Percentiles rank a stretch among this genome's conserved stretches.
phyloP scores from a whole-genome alignment of 1,140 invertebrate genomes.

The Megathymus violae region DNA sequence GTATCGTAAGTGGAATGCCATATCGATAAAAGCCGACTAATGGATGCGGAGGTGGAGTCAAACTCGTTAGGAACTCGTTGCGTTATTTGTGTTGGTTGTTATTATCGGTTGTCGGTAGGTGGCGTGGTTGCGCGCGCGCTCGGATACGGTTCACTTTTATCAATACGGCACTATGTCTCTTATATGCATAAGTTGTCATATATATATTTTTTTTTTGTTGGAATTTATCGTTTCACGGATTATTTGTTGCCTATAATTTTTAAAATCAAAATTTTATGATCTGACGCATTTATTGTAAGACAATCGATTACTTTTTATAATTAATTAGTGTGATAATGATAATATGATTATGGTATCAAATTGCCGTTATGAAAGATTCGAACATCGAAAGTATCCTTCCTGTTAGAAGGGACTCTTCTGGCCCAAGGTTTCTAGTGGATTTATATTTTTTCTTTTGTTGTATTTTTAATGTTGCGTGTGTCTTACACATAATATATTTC shows the following conservation, averaged over 20 bases:
- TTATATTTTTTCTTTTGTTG: conserved; percentile 84
- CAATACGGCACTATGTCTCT: conserved; percentile 80
- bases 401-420: conserved; percentile 81
- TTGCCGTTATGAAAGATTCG: conserved; percentile 80
- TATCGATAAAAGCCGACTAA: conserved; percentile 84
- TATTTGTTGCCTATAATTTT: conserved; percentile 82
- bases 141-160: conserved; percentile 79
- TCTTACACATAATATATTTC: conserved; percentile 84
- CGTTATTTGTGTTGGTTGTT: conserved; percentile 72
- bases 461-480: conserved; percentile 83
- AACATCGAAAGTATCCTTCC: conserved; percentile 85
- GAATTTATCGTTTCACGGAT: conserved; percentile 80
- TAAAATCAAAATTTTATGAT: conserved; percentile 82
- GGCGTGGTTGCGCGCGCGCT: conserved; percentile 33
- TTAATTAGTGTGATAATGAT: conserved; percentile 83
- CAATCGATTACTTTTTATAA: conserved; percentile 83
- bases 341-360: conserved; percentile 77
- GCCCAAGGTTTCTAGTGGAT: conserved; percentile 83
- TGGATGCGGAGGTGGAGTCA: conserved; percentile 71
- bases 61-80: conserved; percentile 61
- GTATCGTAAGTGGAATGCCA: conserved; percentile 82
- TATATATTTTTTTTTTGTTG: conserved; percentile 79
- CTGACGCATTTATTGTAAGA: conserved; percentile 84
- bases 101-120: conserved; percentile 40
- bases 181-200: conserved; percentile 80